Conservation (phyloP, 2,797 vertebrate genomes). For the Anguilla obscura region DNA sequence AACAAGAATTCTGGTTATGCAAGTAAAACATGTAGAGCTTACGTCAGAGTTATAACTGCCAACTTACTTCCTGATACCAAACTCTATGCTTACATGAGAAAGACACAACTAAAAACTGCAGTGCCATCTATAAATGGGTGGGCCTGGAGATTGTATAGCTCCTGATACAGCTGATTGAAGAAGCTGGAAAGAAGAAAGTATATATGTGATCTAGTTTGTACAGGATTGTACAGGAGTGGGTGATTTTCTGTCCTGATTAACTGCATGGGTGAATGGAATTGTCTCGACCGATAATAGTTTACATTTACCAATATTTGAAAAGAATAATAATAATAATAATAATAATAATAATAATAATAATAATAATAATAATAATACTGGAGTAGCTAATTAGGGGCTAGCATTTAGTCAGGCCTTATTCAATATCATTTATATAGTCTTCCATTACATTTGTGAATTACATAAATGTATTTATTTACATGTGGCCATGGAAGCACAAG, state of each 20-base stretch:
- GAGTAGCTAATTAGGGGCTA: not conserved
- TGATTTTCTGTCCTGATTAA: not conserved
- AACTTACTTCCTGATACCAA: not conserved
- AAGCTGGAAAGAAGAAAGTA: not conserved
- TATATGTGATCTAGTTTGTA: not conserved
- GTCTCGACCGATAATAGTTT: not conserved
- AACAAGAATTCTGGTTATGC: not conserved
- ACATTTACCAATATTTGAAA: not conserved
- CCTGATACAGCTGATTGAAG: not conserved
- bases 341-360: not conserved
- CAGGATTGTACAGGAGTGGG: not conserved
- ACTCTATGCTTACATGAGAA: not conserved
- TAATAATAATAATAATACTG: not conserved
- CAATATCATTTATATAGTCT: constrained; percentile 1
- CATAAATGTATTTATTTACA: not conserved
- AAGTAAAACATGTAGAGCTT: not conserved
- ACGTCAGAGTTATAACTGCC: not conserved
- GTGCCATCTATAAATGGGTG: not conserved
- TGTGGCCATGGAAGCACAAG: constrained; percentile 11
- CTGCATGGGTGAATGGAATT: constrained; percentile 8
- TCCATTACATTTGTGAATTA: constrained; percentile 1
- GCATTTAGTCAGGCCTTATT: not conserved
- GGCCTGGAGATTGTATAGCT: not conserved
- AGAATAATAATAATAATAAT: not conserved
- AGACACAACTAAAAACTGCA: not conserved